Percentiles rank a stretch among this genome's conserved stretches.
These are phyloP conservation scores for Schlechtendalia chinensis DNA, from an alignment of 1,140 invertebrate species.

Conservation along the genomic window DNA sequence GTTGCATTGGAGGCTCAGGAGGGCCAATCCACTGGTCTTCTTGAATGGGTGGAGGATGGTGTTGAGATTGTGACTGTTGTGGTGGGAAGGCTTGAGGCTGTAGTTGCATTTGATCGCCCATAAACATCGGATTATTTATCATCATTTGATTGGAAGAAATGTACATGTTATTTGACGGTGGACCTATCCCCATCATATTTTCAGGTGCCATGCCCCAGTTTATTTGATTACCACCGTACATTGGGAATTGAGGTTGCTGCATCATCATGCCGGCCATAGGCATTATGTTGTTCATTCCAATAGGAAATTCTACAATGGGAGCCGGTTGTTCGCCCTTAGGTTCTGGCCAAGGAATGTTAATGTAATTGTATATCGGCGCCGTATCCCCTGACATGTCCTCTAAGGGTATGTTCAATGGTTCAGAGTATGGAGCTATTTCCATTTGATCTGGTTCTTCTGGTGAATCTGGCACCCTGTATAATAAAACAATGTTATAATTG, in stretches of 20 bases:
- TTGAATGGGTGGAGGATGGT: constrained; percentile 20
- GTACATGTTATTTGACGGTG: constrained; percentile 26
- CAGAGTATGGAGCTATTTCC: constrained; percentile 40
- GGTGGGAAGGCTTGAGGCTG: background rate
- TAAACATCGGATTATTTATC: constrained; percentile 43
- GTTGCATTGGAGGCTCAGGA: constrained; percentile 19
- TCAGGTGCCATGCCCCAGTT: constrained; percentile 39
- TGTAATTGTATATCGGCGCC: constrained; percentile 30
- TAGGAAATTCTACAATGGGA: constrained; percentile 4
- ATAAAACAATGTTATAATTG: background rate
- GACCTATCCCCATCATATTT: constrained; percentile 33
- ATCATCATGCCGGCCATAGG: constrained; percentile 26
- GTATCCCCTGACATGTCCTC: constrained; percentile 43
- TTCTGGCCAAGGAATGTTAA: constrained; percentile 33
- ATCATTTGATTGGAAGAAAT: constrained; percentile 18
- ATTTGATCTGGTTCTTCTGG: constrained; percentile 46
- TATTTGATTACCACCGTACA: constrained; percentile 7
- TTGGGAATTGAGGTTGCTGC: constrained; percentile 16
- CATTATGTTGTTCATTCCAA: constrained; percentile 36
- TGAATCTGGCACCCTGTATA: constrained; percentile 36
- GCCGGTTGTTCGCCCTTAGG: constrained; percentile 38
- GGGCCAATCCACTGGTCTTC: constrained; percentile 43
- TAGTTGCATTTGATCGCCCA: constrained; percentile 29
- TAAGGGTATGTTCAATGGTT: constrained; percentile 30
- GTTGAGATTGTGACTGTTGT: background rate